Conservation (phyloP, 2,888 invertebrate genomes). For the Psylliodes chrysocephalus region DNA sequence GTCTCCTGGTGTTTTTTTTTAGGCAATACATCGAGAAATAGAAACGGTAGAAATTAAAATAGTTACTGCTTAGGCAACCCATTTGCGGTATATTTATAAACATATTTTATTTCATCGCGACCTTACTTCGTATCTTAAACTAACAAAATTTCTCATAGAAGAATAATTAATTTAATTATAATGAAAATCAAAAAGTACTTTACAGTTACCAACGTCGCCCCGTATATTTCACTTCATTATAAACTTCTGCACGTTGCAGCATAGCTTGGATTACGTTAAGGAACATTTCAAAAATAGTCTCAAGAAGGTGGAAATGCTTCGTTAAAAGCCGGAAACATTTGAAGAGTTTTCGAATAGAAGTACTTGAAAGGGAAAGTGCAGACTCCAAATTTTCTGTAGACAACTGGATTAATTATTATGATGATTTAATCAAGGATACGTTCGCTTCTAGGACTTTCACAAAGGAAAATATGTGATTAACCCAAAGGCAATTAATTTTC, state of each 20-base stretch:
- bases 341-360: background rate
- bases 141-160: too few species aligned
- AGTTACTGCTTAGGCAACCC: too few species aligned
- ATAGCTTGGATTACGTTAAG: background rate
- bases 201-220: background rate
- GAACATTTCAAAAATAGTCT: slow-evolving; percentile 3
- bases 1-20: too few species aligned
- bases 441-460: slow-evolving; percentile 1
- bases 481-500: too few species aligned
- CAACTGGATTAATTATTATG: slow-evolving; percentile 3
- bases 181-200: too few species aligned
- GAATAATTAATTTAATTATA: too few species aligned
- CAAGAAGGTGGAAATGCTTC: background rate
- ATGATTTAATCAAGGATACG: background rate
- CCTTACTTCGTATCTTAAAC: too few species aligned
- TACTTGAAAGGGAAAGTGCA: slow-evolving; percentile 14
- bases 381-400: slow-evolving; percentile 10
- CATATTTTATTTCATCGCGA: too few species aligned
- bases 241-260: background rate
- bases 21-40: too few species aligned
- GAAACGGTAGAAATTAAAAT: too few species aligned
- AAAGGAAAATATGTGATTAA: background rate
- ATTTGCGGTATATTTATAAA: too few species aligned
- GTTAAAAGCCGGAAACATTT: slow-evolving; percentile 9
- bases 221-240: background rate